Base-by-base conservation (phyloP, 2,797 vertebrate species). In the Ptychadena robeensis region DNA sequence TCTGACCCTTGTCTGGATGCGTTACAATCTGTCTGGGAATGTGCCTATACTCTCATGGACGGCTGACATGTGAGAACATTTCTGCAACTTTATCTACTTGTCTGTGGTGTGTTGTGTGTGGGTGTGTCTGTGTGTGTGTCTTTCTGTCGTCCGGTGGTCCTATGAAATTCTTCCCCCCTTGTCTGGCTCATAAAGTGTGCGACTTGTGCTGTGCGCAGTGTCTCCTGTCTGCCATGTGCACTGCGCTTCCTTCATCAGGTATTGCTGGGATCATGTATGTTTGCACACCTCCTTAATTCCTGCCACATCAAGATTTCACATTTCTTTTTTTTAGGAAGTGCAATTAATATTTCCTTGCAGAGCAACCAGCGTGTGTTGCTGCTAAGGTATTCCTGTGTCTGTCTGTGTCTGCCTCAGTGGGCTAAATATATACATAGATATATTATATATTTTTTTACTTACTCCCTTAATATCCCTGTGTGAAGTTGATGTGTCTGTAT, bases 51-150 rank as follows among this genome's bases (percentile, higher is more conserved):
- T 65, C 59, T 66, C 31, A 66, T 67, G 73, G 22, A 76, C n/a
- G 73, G 32, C 80, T 77, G 82, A 37, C 79, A 75, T 79, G 63
- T 83, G 70, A 79, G 76, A 73, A 74, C 63, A 73, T 74, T 69
- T 63, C 53, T 69, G 77, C 57, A 84, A 84, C 82, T 84, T 84
- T 84, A 80, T 80, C 32, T 73, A 80, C 70, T 78, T 74, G 64
- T 40, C 40, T 71, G n/a, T 67, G 38, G 32, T 83, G 74, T 83
- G 57, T 71, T 35, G 14, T 61, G 76, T 78, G 70, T 65, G 37
- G 66, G 40, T 18, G 25, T 67, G 63, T 81, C 71, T 57, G 63
- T 27, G 64, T 71, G 67, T 72, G 57, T 72, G 73, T 72, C 37
- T 35, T 31, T 67, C 38, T 73, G 70, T 32, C 37, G 61, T 35